Base-by-base conservation (phyloP, 2,888 invertebrate genomes). In the Cephus spinipes region DNA sequence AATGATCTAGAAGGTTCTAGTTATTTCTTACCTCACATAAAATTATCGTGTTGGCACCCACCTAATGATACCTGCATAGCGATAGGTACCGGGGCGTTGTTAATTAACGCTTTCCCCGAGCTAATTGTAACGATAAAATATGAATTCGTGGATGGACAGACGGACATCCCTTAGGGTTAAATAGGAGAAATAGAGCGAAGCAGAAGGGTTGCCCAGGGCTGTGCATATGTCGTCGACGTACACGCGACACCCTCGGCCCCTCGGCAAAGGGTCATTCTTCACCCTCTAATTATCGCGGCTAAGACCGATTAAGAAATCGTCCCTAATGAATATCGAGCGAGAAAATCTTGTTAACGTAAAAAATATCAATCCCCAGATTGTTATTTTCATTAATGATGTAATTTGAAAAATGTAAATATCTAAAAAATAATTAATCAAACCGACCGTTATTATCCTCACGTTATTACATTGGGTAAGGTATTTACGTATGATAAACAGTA, bases 171-270 rank as follows among this genome's bases (percentile, higher is more conserved):
- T 23, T 30, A 11, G 71, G 71, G 71, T 32, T 30, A 71, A 71
- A 71, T 32, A 33, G 30, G 35, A 74, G 35, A 74, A 74, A 74
- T 30, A 74, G 74, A 33, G 74, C n/a, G 74, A 34, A 34, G 73
- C 75, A 81, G 77, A 79, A 79, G 79, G 73, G 75, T 77, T 79
- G 74, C 76, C 74, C 73, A 71, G 40, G 74, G 78, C 40, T 35
- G 31, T 80, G 76, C 84, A 84, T 80, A 85, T 84, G 83, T 83
- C 81, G 83, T 55, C 15, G 33, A 15, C 34, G 73, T 76, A 79
- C 82, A 81, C 81, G 81, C 81, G 79, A 83, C 83, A 82, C 76
- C 77, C 80, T 79, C 75, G 77, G 68, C 36, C 74, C 74, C n/a
- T 30, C 11, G 30, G 12, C 73, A 32, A 68, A 55, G 23, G 35